Evolutionary conservation across 2,888 invertebrate genomes (phyloP).

Genomic region (Scrobipalpa costella): DNA sequence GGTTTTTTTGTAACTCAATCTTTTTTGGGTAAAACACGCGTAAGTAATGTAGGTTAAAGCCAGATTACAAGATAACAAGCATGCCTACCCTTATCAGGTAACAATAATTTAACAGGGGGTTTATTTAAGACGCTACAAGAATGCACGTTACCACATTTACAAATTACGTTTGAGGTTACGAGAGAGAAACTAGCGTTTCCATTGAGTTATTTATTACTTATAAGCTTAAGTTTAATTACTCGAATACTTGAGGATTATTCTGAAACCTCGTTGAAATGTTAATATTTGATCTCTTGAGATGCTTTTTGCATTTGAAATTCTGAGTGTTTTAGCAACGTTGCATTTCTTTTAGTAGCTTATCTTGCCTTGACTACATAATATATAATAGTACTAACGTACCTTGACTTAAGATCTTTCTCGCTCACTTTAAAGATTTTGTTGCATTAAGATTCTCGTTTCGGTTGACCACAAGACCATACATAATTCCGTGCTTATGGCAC

Average conservation of each 20-base stretch:
- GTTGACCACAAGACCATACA: constrained; percentile 6
- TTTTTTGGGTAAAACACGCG: neutral
- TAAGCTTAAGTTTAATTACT: neutral
- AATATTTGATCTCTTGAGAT: no score
- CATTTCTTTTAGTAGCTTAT: neutral
- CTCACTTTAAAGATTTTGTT: neutral
- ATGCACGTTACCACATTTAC: constrained; percentile 10
- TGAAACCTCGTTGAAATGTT: no score
- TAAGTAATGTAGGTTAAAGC: constrained; percentile 2
- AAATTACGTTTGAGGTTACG: constrained; percentile 9
- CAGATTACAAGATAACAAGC: constrained; percentile 5
- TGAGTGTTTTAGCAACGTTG: no score
- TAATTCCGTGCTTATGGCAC: constrained; percentile 9
- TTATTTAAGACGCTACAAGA: constrained; percentile 12
- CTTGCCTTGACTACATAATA: neutral
- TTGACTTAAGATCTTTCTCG: neutral
- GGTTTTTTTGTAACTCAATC: neutral
- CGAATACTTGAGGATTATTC: no score
- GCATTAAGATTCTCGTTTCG: neutral
- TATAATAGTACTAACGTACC: no score
- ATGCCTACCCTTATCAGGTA: constrained; percentile 1
- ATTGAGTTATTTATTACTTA: neutral
- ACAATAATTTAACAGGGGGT: constrained; percentile 14
- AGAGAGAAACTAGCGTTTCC: neutral
- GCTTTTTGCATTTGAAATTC: no score